Evolutionary conservation across 1,140 invertebrate species (phyloP).

Genomic region (Helicoverpa armigera): DNA sequence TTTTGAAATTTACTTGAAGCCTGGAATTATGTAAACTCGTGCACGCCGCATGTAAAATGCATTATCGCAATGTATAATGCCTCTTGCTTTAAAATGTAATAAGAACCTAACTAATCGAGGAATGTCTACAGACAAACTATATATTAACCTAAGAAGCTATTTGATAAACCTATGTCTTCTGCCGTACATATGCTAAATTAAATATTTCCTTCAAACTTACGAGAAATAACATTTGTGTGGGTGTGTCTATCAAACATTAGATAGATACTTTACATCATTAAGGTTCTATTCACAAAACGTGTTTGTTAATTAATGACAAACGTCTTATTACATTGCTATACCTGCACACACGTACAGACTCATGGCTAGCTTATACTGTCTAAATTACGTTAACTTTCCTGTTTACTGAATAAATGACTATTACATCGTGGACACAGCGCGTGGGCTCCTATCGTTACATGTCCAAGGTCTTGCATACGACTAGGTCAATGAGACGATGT

Average conservation of each 20-base stretch:
- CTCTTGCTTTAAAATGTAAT: not conserved
- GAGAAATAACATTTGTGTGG: too few species aligned
- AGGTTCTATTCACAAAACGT: too few species aligned
- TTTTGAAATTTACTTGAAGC: slow-evolving; percentile 5
- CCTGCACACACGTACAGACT: too few species aligned
- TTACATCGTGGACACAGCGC: not conserved
- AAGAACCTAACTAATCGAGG: not conserved
- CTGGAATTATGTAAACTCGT: slow-evolving; percentile 1
- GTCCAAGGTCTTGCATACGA: slow-evolving; percentile 3
- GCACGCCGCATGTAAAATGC: not conserved
- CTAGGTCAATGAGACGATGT: not conserved
- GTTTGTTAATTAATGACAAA: too few species aligned
- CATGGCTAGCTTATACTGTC: not conserved
- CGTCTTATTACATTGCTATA: too few species aligned
- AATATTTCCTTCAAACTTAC: too few species aligned
- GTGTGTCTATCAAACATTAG: too few species aligned
- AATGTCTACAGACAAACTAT: too few species aligned
- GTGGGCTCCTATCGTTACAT: not conserved
- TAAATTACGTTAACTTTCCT: not conserved
- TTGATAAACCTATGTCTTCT: too few species aligned
- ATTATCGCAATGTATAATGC: not conserved
- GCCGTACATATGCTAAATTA: too few species aligned
- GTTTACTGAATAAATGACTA: not conserved
- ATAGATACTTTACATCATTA: too few species aligned
- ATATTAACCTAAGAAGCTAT: too few species aligned